Percentiles rank a stretch among this genome's conserved stretches.
Evolutionary conservation across 2,888 invertebrate genomes (phyloP).

Genomic region (Tinea semifulvella): DNA sequence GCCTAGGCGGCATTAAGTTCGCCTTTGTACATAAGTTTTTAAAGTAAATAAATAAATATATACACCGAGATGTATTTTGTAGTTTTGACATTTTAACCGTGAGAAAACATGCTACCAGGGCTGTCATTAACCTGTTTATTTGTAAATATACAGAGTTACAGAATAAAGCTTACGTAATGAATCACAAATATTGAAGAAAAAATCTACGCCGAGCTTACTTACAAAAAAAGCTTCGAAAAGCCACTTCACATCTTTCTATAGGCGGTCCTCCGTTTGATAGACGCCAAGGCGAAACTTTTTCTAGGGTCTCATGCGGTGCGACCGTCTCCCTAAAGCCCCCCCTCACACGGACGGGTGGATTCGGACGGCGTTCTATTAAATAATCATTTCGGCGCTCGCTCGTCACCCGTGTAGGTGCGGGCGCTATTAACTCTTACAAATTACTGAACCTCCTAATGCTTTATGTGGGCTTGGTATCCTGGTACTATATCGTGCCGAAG

Average conservation of each 20-base stretch:
- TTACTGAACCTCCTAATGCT: constrained; percentile 29
- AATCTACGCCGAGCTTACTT: background rate
- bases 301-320: constrained; percentile 36
- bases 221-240: constrained; percentile 13
- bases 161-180: too few species aligned
- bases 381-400: constrained; percentile 33
- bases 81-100: too few species aligned
- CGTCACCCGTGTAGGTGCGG: constrained; percentile 38
- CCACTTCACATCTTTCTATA: constrained; percentile 30
- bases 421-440: constrained; percentile 40
- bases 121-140: too few species aligned
- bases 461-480: constrained; percentile 23
- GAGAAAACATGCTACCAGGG: too few species aligned
- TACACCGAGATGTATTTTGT: too few species aligned
- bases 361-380: constrained; percentile 48
- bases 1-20: too few species aligned
- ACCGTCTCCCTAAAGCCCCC: constrained; percentile 34
- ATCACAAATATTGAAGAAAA: background rate
- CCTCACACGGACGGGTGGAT: constrained; percentile 31
- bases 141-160: too few species aligned
- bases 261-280: constrained; percentile 44
- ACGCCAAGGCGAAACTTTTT: constrained; percentile 48
- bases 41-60: too few species aligned
- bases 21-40: too few species aligned
- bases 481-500: too few species aligned